Evolutionary conservation across 30 jellyfish, hydroid and myxozoan species (phyloP), one percentile per base, ranked within the genome.

Genomic region (Hydractinia echinata): DNA sequence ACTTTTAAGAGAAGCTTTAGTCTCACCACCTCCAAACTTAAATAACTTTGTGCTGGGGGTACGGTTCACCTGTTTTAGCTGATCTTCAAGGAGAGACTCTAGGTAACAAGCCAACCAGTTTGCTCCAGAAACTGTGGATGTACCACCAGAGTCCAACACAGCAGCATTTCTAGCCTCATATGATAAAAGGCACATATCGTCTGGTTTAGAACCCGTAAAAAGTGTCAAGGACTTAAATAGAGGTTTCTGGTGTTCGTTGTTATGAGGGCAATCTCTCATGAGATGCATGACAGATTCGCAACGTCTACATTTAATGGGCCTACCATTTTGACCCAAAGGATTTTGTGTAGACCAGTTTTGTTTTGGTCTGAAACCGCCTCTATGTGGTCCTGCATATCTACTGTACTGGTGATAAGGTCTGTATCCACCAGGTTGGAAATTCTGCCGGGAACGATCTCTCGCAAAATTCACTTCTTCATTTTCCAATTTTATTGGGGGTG

Each of bases 21-120:
- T n/a, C 50, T 60, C 86, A n/a, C 91, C 70, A 74, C 54, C 70
- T 54, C 91, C 91, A 83, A 83, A 83, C 19, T 73, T 83, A 81
- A 83, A 83, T 51, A 58, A 58, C 19, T 13, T 58, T 13, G 69
- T 58, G 15, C 18, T 16, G 15, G 69, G 15, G 15, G 19, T 58
- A 16, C 69, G 69, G 69, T 16, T 58, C 1, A 11, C 18, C 18
- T 30, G 44, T 30, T 30, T 30, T 0, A 30, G 44, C 1, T 30
- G 44, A 30, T 30, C 44, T 30, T 30, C 44, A 30, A 2, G 44
- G 44, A 30, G 2, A 30, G 44, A 30, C 44, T 30, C 44, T 30
- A 30, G 44, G 44, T 30, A 30, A 30, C 44, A 30, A 30, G 44
- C 44, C 44, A 30, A 30, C 44, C 44, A 30, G 44, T 30, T 30